Percentiles rank a stretch among this genome's conserved stretches.
phyloP scores from a whole-genome alignment of 2,113 vertebrate species.

The Dolichotis patagonum region DNA sequence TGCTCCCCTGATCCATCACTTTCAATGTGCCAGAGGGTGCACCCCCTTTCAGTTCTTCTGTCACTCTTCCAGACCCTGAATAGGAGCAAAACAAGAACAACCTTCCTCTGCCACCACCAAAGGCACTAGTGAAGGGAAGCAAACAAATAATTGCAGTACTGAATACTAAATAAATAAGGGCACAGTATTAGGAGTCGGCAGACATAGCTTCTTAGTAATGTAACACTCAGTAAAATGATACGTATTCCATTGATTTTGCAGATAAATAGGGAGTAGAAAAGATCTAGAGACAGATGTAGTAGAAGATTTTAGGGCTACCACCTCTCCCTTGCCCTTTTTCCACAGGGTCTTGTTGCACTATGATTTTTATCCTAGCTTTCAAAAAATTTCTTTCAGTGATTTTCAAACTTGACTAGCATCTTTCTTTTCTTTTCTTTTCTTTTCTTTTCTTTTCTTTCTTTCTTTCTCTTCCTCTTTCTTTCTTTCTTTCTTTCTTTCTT shows the following conservation, averaged over 20 bases:
- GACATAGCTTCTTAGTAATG: not conserved
- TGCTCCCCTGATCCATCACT: not conserved
- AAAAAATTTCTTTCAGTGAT: not conserved
- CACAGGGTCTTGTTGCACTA: not conserved
- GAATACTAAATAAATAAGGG: not conserved
- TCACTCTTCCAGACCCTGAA: not conserved
- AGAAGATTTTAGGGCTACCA: not conserved
- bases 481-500: no score
- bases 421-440: not conserved
- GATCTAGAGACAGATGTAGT: not conserved
- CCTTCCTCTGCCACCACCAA: not conserved
- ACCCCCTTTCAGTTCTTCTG: not conserved
- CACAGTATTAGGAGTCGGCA: not conserved
- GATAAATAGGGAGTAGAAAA: not conserved
- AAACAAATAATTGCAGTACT: not conserved
- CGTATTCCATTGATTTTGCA: not conserved
- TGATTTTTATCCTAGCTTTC: not conserved
- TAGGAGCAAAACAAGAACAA: not conserved
- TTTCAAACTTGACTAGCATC: not conserved
- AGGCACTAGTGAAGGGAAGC: not conserved
- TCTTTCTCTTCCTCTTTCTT: not conserved
- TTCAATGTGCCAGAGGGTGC: not conserved
- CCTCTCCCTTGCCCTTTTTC: accelerated
- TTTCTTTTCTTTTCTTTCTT: no score
- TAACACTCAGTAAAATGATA: not conserved